Evolutionary conservation across 1,140 invertebrate genomes (phyloP).

Genomic region (Probaryconus sp.): DNA sequence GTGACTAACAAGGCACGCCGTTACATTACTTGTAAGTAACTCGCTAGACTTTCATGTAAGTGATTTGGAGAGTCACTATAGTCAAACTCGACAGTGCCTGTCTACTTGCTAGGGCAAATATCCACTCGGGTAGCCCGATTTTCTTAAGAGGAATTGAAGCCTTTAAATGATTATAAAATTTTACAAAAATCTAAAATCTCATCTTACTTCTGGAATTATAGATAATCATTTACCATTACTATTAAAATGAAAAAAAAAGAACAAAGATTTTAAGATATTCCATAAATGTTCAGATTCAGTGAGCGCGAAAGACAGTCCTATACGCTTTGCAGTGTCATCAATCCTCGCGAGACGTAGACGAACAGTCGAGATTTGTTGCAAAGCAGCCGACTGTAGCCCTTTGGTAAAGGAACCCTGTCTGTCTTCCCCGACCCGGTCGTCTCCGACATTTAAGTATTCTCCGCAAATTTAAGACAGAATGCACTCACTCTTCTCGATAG

Average conservation of each 20-base stretch:
- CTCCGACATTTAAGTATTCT: constrained; percentile 51
- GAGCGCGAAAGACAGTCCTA: constrained; percentile 41
- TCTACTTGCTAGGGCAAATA: too few species aligned
- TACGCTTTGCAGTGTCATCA: constrained; percentile 66
- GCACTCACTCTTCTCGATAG: constrained; percentile 2
- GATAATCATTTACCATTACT: too few species aligned
- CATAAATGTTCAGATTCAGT: constrained; percentile 71
- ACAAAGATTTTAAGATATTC: constrained; percentile 73
- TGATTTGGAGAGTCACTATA: too few species aligned
- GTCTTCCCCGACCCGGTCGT: constrained; percentile 39
- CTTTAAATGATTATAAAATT: too few species aligned
- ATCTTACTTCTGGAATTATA: too few species aligned
- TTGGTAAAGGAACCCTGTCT: constrained; percentile 16
- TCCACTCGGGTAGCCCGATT: too few species aligned
- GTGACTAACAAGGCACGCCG: too few species aligned
- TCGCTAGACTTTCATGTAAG: too few species aligned
- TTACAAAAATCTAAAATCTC: too few species aligned
- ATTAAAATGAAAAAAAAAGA: constrained; percentile 44
- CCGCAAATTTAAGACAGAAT: constrained; percentile 58
- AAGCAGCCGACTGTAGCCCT: constrained; percentile 70
- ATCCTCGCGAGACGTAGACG: constrained; percentile 72
- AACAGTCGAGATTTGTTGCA: constrained; percentile 70
- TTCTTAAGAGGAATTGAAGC: too few species aligned
- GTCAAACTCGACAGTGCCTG: too few species aligned
- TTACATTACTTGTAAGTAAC: too few species aligned